Conservation (phyloP, 2,888 invertebrate genomes). For the Athalia cordata region DNA sequence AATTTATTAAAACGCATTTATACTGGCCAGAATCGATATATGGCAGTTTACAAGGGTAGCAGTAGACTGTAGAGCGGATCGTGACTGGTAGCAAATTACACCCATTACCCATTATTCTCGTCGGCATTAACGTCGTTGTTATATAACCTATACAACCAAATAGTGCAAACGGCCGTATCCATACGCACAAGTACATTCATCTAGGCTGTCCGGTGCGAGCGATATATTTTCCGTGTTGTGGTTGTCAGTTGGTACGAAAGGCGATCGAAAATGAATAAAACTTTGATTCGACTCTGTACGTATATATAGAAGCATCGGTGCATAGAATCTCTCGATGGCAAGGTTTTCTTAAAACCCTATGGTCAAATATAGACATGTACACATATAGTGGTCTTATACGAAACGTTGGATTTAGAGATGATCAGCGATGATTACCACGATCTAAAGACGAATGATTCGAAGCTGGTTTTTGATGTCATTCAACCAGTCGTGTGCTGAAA, state of each 20-base stretch:
- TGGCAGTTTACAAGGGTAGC: conserved; percentile 9
- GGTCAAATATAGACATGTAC: too few relatives aligned
- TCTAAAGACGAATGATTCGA: too few relatives aligned
- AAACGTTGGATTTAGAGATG: too few relatives aligned
- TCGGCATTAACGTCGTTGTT: conserved; percentile 40
- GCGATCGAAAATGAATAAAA: conserved; percentile 21
- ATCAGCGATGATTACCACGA: too few relatives aligned
- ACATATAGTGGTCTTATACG: too few relatives aligned
- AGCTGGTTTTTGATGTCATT: too few relatives aligned
- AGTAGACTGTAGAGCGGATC: conserved; percentile 34
- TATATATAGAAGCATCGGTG: background rate
- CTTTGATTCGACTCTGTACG: background rate
- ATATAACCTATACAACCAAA: conserved; percentile 24
- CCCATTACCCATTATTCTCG: conserved; percentile 35
- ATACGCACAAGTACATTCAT: conserved; percentile 8
- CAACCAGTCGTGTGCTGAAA: too few relatives aligned
- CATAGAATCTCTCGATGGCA: background rate
- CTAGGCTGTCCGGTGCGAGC: conserved; percentile 1
- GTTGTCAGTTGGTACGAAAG: conserved; percentile 3
- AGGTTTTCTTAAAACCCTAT: too few relatives aligned
- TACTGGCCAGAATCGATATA: conserved; percentile 17
- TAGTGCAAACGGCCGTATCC: conserved; percentile 30
- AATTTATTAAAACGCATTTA: conserved; percentile 13
- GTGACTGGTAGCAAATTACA: conserved; percentile 33
- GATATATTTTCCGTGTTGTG: background rate